phyloP scores from a whole-genome alignment of 2,888 invertebrate genomes.

The Mimumesa dahlbomi region DNA sequence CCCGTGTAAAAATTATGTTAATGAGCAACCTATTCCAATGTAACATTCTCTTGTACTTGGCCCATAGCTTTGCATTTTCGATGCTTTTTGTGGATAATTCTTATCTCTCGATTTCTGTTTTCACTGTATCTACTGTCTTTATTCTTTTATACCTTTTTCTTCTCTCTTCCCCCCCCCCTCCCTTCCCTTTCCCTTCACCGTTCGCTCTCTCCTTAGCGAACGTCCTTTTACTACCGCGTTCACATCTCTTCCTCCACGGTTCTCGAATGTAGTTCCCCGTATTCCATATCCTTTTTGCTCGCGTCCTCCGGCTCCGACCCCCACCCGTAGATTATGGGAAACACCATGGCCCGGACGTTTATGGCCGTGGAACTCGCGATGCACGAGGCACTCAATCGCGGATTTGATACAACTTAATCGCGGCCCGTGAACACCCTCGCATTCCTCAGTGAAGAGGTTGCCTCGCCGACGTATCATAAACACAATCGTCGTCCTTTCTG shows the following conservation, averaged over 20 bases:
- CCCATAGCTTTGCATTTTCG: no score
- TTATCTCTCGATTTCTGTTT: neutral
- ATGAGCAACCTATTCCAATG: no score
- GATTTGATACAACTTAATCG: conserved; percentile 78
- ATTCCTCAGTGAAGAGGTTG: conserved; percentile 42
- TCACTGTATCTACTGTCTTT: neutral
- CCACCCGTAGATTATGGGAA: conserved; percentile 72
- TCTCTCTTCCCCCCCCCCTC: neutral
- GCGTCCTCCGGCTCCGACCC: conserved; percentile 23
- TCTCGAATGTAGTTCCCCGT: conserved; percentile 14
- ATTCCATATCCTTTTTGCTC: conserved; percentile 33
- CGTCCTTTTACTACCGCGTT: conserved; percentile 1
- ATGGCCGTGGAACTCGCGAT: conserved; percentile 71
- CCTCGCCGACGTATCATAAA: conserved; percentile 55
- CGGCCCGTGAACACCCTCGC: conserved; percentile 57
- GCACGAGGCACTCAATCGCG: conserved; percentile 72
- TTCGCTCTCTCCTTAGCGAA: conserved; percentile 1
- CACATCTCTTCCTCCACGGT: neutral
- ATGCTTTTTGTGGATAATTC: no score
- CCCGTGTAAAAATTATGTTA: no score
- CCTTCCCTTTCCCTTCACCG: conserved; percentile 1
- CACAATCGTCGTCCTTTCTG: conserved; percentile 48
- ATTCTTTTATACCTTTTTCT: neutral
- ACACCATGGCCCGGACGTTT: conserved; percentile 71
- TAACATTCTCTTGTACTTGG: no score